These are phyloP conservation scores for Meloidogyne hapla DNA, from an alignment of 1,140 invertebrate species.

Conservation along the genomic window DNA sequence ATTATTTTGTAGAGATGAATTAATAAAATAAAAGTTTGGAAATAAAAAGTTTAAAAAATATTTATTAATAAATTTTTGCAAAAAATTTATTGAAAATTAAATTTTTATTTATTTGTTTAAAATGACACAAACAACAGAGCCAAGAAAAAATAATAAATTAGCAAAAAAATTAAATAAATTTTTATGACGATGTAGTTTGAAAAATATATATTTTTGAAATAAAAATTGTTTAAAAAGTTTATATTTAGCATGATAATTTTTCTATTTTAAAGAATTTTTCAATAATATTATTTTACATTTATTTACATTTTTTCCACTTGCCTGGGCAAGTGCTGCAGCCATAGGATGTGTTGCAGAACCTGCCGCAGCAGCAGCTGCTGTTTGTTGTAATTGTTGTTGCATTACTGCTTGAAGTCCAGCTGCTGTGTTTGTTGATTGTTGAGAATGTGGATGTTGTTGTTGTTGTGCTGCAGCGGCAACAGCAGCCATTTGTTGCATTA, in stretches of 20 bases:
- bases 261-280: too few relatives aligned
- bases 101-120: too few relatives aligned
- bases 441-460: constrained; percentile 20
- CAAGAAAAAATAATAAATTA: not conserved
- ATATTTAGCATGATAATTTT: too few relatives aligned
- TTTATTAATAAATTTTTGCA: too few relatives aligned
- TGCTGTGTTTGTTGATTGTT: not conserved
- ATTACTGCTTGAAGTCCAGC: not conserved
- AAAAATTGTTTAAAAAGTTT: too few relatives aligned
- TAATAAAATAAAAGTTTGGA: too few relatives aligned
- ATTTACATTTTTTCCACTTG: constrained; percentile 8
- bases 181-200: not conserved
- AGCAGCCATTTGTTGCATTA: not conserved
- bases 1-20: too few relatives aligned
- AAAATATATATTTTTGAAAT: not conserved
- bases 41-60: too few relatives aligned
- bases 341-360: constrained; percentile 15
- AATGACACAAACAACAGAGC: too few relatives aligned
- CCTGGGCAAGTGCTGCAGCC: constrained; percentile 28
- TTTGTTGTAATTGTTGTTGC: constrained; percentile 18
- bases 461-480: constrained; percentile 21
- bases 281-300: not conserved
- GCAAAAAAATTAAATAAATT: not conserved
- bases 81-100: too few relatives aligned
- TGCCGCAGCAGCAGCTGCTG: not conserved